A percentile compares a stretch with the other conserved stretches of the same genome.
phyloP scores from a whole-genome alignment of 1,140 invertebrate genomes.

The Heliothis virescens region DNA sequence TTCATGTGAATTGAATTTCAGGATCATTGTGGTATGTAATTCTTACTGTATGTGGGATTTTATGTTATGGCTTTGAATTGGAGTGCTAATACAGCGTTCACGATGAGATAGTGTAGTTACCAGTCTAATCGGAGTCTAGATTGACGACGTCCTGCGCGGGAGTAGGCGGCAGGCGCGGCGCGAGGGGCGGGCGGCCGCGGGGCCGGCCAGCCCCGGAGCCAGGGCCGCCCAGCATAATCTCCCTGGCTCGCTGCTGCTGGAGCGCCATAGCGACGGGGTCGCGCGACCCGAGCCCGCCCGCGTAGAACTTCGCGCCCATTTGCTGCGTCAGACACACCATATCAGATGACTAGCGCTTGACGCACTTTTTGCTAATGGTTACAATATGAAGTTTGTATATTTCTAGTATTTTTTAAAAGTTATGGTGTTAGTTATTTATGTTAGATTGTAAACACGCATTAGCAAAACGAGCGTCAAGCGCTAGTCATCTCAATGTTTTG shows the following conservation, averaged over 20 bases:
- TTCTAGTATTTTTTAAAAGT: not conserved
- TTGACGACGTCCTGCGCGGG: slow-evolving; percentile 71
- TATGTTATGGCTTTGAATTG: too few species aligned
- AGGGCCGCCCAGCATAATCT: slow-evolving; percentile 74
- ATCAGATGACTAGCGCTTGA: slow-evolving; percentile 36
- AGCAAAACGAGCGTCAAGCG: slow-evolving; percentile 36
- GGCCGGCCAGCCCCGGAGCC: slow-evolving; percentile 62
- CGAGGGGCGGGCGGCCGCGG: slow-evolving; percentile 52
- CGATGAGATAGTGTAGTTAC: not conserved
- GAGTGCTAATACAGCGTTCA: not conserved
- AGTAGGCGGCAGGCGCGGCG: slow-evolving; percentile 48
- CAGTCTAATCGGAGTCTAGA: slow-evolving; percentile 77
- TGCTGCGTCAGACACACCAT: slow-evolving; percentile 30
- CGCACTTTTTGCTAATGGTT: slow-evolving; percentile 22
- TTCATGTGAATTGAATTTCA: too few species aligned
- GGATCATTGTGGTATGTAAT: too few species aligned
- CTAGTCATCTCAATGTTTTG: slow-evolving; percentile 10
- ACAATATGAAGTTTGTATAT: not conserved
- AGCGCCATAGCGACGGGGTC: slow-evolving; percentile 84
- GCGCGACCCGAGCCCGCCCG: slow-evolving; percentile 83
- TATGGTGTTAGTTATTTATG: too few species aligned
- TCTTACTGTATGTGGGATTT: too few species aligned
- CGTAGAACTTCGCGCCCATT: slow-evolving; percentile 83
- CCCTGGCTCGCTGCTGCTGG: slow-evolving; percentile 80
- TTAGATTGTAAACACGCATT: slow-evolving; percentile 12